Evolutionary conservation across 2,113 vertebrate genomes (phyloP), one percentile per base, ranked within the genome.

Genomic region (Fregata magnificens): DNA sequence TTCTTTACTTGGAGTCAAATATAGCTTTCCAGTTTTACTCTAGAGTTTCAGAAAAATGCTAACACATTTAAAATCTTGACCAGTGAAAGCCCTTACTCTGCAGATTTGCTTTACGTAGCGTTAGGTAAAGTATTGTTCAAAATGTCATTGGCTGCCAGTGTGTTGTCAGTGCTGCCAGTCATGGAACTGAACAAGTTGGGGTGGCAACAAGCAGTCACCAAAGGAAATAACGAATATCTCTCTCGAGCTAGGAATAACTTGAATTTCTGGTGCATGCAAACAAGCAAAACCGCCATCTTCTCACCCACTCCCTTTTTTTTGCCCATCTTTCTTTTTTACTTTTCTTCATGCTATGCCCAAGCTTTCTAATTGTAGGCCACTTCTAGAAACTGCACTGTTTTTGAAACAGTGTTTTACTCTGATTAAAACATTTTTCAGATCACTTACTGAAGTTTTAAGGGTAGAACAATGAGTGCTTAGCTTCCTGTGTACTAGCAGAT

Each of bases 321-420:
- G 5, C 22, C 40, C 2, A 8, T 61, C 20, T 19, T 70, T 66
- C 28, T 52, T 58, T 71, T 79, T 73, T 61, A 13, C 25, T 86
- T 71, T 77, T 65, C 49, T 69, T 93, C 2, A 0, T 58, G 16
- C 34, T 52, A 1, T 69, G 34, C 29, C 26, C 44, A 45, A 61
- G 28, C 34, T 56, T 92, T 76, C 44, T 82, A 71, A 84, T 56
- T 82, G 18, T 40, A 79, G 36, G 16, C 40, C 13, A 11, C 25
- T 80, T 94, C 87, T 95, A 96, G 96, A 96, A 90, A 77, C 85
- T 84, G 19, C n/a, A 34, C 16, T 84, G 74, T 25, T 88, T 97
- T 93, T 86, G 13, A 86, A 94, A 85, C 66, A 62, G 45, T 12
- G 17, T 85, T 95, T 95, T 96, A 92, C 81, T 94, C 77, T 26